A percentile compares a stretch with the other conserved stretches of the same genome.
Conservation (phyloP, 1,140 invertebrate species). For the Plodia interpunctella region DNA sequence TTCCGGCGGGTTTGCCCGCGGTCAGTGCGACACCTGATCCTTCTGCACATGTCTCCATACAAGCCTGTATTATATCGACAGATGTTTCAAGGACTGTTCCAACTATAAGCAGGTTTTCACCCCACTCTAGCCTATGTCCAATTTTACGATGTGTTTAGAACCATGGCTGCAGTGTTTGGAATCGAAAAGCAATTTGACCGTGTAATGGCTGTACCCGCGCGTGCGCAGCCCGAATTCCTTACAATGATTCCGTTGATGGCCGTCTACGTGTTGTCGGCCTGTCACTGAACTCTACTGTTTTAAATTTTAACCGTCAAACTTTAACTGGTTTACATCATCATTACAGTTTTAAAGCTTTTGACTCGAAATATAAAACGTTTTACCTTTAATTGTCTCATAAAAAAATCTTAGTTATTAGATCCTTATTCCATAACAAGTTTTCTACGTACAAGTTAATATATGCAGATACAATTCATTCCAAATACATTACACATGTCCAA, state of each 20-base stretch:
- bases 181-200: slow-evolving; percentile 13
- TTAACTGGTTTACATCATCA: not conserved
- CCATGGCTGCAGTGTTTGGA: not conserved
- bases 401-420: too few relatives aligned
- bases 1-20: slow-evolving; percentile 54
- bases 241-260: slow-evolving; percentile 37
- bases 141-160: slow-evolving; percentile 24
- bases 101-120: not conserved
- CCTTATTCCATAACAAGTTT: too few relatives aligned
- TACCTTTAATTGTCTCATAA: too few relatives aligned
- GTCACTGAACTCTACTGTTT: slow-evolving; percentile 40
- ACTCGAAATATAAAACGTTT: too few relatives aligned
- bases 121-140: slow-evolving; percentile 23
- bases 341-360: not conserved
- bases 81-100: slow-evolving; percentile 39
- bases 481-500: not conserved
- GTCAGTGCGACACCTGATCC: slow-evolving; percentile 70
- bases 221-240: slow-evolving; percentile 52
- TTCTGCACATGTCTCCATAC: slow-evolving; percentile 50
- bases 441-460: too few relatives aligned
- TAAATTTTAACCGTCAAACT: slow-evolving; percentile 29
- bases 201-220: slow-evolving; percentile 37
- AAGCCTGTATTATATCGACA: slow-evolving; percentile 35
- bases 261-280: slow-evolving; percentile 28
- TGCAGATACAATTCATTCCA: too few relatives aligned